These are phyloP conservation scores for Myodes glareolus DNA, from an alignment of 2,113 vertebrate species.

Conservation along the genomic window DNA sequence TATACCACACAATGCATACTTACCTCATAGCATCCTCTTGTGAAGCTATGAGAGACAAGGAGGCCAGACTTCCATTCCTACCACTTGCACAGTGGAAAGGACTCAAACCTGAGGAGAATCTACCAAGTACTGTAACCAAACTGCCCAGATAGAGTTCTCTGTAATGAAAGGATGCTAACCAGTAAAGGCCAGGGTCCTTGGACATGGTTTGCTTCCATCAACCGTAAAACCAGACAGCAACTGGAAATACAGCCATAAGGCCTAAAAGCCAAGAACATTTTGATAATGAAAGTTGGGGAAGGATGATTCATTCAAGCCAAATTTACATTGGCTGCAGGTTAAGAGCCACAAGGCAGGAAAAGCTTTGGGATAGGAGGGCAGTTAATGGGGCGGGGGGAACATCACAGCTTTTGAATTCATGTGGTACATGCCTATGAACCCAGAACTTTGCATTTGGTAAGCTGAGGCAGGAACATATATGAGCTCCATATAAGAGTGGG, in stretches of 20 bases:
- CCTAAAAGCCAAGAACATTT: not conserved
- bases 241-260: not conserved
- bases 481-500: not conserved
- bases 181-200: not conserved
- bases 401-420: not conserved
- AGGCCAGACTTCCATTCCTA: not conserved
- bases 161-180: not conserved
- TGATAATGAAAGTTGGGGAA: too few relatives aligned
- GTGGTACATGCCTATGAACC: too few relatives aligned
- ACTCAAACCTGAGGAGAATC: not conserved
- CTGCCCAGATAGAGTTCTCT: not conserved
- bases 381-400: not conserved
- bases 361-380: too few relatives aligned
- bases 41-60: not conserved
- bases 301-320: not conserved
- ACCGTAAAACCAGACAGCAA: not conserved
- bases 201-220: not conserved
- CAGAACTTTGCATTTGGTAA: not conserved
- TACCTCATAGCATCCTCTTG: not conserved
- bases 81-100: not conserved
- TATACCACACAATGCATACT: not conserved
- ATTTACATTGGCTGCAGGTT: not conserved
- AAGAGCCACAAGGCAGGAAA: not conserved
- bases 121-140: not conserved
- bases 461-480: not conserved